Conservation (phyloP, 23 tunicate species). For the Pegea sp. region DNA sequence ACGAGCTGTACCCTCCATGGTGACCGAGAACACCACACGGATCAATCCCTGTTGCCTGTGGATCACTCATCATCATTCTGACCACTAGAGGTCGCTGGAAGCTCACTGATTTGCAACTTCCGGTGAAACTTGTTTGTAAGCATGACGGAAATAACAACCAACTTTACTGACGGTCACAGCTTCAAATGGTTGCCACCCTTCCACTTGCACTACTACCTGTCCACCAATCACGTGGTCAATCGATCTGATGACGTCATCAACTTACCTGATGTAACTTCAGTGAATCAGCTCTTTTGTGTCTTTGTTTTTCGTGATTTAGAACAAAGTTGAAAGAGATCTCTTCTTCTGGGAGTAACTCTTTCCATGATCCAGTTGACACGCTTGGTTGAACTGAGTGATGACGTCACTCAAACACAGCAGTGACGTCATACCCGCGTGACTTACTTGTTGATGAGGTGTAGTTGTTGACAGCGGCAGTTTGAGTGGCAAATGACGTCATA, state of each 20-base stretch:
- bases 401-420: no score
- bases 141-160: conserved; percentile 87
- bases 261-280: conserved; percentile 47
- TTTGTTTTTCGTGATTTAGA: conserved; percentile 49
- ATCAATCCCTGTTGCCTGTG: conserved; percentile 35
- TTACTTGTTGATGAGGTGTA: neutral
- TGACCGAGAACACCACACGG: conserved; percentile 74
- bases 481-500: conserved; percentile 24
- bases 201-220: conserved; percentile 53
- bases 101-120: neutral
- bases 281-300: conserved; percentile 49
- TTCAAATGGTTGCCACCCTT: conserved; percentile 43
- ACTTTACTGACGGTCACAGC: conserved; percentile 94
- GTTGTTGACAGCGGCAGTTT: no score
- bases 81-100: neutral
- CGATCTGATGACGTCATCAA: neutral
- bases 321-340: conserved; percentile 31
- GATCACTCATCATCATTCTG: neutral
- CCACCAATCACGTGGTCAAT: neutral
- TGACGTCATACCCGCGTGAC: neutral
- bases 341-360: conserved; percentile 16
- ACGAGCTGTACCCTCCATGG: conserved; percentile 63
- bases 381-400: no score
- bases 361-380: no score
- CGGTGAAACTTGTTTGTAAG: conserved; percentile 9